A percentile compares a stretch with the other conserved stretches of the same genome.
phyloP scores from a whole-genome alignment of 1,140 invertebrate genomes.

The Pararge aegeria region DNA sequence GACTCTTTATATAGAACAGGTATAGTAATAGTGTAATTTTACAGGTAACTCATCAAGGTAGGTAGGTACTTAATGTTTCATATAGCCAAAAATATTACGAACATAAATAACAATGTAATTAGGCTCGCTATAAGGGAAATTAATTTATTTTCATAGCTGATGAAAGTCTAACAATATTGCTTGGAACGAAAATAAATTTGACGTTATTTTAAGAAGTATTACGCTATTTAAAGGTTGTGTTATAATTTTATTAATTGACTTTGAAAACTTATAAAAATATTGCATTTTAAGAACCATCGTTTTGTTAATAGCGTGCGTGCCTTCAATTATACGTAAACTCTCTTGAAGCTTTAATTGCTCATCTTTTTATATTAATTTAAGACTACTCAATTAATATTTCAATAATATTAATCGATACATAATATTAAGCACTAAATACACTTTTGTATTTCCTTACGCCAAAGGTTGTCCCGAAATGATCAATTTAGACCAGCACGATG shows the following conservation, averaged over 20 bases:
- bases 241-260: conserved; percentile 5
- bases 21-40: too few species aligned
- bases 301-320: too few species aligned
- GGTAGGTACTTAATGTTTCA: conserved; percentile 15
- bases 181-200: conserved; percentile 34
- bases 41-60: neutral
- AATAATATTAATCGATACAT: too few species aligned
- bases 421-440: too few species aligned
- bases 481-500: too few species aligned
- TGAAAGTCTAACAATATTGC: conserved; percentile 25
- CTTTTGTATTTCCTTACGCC: too few species aligned
- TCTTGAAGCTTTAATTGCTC: too few species aligned
- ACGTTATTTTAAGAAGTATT: conserved; percentile 3
- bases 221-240: conserved; percentile 25
- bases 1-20: neutral
- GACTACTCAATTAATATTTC: too few species aligned
- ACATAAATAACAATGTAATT: conserved; percentile 38
- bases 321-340: too few species aligned
- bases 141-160: conserved; percentile 36
- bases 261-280: neutral
- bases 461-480: too few species aligned
- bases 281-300: neutral
- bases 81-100: conserved; percentile 36
- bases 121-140: conserved; percentile 26
- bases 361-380: too few species aligned